A percentile compares a stretch with the other conserved stretches of the same genome.
These are phyloP conservation scores for Tor tambroides DNA, from an alignment of 2,113 vertebrate species.

Conservation along the genomic window DNA sequence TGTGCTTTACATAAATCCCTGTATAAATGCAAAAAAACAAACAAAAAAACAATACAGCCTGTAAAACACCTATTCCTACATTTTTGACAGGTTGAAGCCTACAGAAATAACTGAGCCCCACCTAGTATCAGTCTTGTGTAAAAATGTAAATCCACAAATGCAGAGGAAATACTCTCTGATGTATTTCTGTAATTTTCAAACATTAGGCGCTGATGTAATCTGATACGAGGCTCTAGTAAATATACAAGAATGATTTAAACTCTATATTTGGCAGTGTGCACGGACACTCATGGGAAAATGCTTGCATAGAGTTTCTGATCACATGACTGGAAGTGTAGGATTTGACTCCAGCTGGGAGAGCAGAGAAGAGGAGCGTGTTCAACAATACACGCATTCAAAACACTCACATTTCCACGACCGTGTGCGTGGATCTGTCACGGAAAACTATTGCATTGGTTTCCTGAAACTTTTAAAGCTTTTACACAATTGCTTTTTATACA, in stretches of 20 bases:
- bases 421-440: not conserved
- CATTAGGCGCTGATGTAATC: not conserved
- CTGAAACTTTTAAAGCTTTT: not conserved
- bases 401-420: not conserved
- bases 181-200: not conserved
- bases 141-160: not conserved
- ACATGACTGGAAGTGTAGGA: constrained; percentile 65
- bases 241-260: constrained; percentile 11
- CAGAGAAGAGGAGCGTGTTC: constrained; percentile 26
- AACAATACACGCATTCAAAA: constrained; percentile 39
- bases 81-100: not conserved
- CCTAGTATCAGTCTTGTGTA: not conserved
- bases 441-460: not conserved
- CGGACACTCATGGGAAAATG: constrained; percentile 39
- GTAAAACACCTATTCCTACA: not conserved
- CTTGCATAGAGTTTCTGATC: constrained; percentile 57
- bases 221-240: not conserved
- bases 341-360: constrained; percentile 52
- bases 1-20: not conserved
- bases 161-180: not conserved
- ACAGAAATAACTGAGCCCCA: not conserved
- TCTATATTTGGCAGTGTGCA: constrained; percentile 45
- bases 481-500: not conserved
- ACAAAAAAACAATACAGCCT: not conserved
- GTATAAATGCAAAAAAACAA: not conserved